phyloP scores from a whole-genome alignment of 2,888 invertebrate species.

The Panzeria rudis region DNA sequence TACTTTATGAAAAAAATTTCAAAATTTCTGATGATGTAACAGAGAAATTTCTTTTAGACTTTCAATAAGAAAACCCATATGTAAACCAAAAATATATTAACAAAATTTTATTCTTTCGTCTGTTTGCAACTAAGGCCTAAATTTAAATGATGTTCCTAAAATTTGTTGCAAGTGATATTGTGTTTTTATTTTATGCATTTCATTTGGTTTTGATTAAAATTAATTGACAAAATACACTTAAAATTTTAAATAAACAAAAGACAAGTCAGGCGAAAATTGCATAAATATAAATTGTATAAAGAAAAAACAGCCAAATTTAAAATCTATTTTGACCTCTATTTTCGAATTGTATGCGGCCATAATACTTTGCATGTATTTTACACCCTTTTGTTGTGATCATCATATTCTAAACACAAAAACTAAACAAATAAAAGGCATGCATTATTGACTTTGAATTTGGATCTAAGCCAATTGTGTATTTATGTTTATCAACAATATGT shows the following conservation, averaged over 20 bases:
- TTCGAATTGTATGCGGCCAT: slow-evolving; percentile 29
- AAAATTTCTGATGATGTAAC: slow-evolving; percentile 66
- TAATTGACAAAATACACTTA: slow-evolving; percentile 71
- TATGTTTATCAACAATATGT: slow-evolving; percentile 36
- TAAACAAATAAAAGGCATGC: slow-evolving; percentile 72
- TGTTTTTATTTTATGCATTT: slow-evolving; percentile 49
- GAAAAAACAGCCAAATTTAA: slow-evolving; percentile 29
- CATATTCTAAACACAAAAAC: slow-evolving; percentile 79
- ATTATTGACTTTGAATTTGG: slow-evolving; percentile 46
- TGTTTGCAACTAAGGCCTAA: slow-evolving; percentile 63
- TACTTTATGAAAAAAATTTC: slow-evolving; percentile 8
- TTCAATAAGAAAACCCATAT: slow-evolving; percentile 32
- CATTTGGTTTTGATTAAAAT: slow-evolving; percentile 66
- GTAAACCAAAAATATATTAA: slow-evolving; percentile 22
- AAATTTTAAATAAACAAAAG: slow-evolving; percentile 44
- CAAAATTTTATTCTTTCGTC: slow-evolving; percentile 30
- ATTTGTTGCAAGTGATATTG: slow-evolving; percentile 41
- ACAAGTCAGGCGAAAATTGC: slow-evolving; percentile 14
- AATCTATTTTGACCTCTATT: slow-evolving; percentile 42
- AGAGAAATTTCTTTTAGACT: slow-evolving; percentile 34
- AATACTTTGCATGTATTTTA: slow-evolving; percentile 34
- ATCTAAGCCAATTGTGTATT: slow-evolving; percentile 38
- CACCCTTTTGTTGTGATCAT: slow-evolving; percentile 79
- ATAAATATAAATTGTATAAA: neutral
- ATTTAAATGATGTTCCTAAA: slow-evolving; percentile 62